Base-by-base conservation (phyloP, 1,140 invertebrate species). In the Acromyrmex echinatior region DNA sequence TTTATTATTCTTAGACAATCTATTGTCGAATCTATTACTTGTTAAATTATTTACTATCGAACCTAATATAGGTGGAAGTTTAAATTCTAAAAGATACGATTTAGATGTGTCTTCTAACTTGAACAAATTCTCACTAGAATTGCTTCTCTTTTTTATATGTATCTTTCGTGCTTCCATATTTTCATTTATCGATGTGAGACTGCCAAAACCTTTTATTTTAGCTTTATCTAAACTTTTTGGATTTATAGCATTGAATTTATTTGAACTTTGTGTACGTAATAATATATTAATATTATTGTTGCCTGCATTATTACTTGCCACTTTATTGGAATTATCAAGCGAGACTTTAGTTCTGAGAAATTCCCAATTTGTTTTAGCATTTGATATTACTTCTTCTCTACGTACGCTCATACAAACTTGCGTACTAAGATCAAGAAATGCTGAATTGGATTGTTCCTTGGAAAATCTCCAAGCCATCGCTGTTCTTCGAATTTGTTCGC, bases 351-450 rank as follows among this genome's bases (percentile, higher is more conserved):
- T 97, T 95, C 97, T 96, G 1, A 98, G 93, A 66, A 98, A 93
- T 93, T 98, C 97, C 97, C 97, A 98, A 90, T 98, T 98, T 3
- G 97, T 97, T 88, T 97, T 96, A 1, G 97, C 97, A 93, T 98
- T 98, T 45, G 97, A 97, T 78, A 98, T 98, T 2, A 98, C 96
- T 94, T 98, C 97, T 91, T 98, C 97, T 4, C 97, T 95, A 1
- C 96, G 95, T 39, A 96, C 96, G 86, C 96, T 97, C 85, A 97
- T 96, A 88, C 96, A 97, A 3, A 97, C 96, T 87, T 97, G 96
- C 49, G 96, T 96, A n/a, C 96, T 97, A 3, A 97, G 95, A 49
- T 97, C 96, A 78, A 96, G 96, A 85, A 97, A 97, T 16, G 96
- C 96, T 0, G 97, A 96, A 91, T 97, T 97, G n/a, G 96, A 96